Evolutionary conservation across 2,113 vertebrate genomes (phyloP).

Genomic region (Condylura cristata): DNA sequence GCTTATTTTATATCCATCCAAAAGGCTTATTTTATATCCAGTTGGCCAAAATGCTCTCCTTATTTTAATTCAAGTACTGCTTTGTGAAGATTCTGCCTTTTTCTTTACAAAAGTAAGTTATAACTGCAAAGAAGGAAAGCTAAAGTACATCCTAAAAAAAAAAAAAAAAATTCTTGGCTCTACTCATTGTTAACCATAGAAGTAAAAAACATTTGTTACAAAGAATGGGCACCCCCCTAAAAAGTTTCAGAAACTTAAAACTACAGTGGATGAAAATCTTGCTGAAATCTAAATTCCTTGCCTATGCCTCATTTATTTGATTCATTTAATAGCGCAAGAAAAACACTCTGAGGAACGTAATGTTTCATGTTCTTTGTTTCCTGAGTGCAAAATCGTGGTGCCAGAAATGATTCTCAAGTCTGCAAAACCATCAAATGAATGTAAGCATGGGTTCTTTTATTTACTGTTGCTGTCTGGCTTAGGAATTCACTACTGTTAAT

Average conservation of each 20-base stretch:
- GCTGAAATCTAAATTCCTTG: constrained; percentile 28
- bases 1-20: neutral
- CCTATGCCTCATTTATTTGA: neutral
- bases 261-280: neutral
- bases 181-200: neutral
- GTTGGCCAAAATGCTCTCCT: neutral
- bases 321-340: constrained; percentile 25
- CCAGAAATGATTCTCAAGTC: constrained; percentile 73
- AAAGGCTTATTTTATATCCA: no score
- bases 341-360: constrained; percentile 30
- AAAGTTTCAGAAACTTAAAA: constrained; percentile 27
- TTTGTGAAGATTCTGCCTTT: neutral
- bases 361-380: constrained; percentile 76
- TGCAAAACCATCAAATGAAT: constrained; percentile 80
- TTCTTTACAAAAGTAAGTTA: constrained; percentile 16
- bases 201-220: neutral
- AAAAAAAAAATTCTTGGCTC: neutral
- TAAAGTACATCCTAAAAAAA: neutral
- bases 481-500: constrained; percentile 84
- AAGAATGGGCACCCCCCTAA: neutral
- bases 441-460: constrained; percentile 83
- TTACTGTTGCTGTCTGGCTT: constrained; percentile 81
- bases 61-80: neutral
- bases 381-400: constrained; percentile 72
- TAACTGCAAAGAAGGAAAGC: neutral